Evolutionary conservation across 1,140 invertebrate species (phyloP).

Genomic region (Drosophila leontia): DNA sequence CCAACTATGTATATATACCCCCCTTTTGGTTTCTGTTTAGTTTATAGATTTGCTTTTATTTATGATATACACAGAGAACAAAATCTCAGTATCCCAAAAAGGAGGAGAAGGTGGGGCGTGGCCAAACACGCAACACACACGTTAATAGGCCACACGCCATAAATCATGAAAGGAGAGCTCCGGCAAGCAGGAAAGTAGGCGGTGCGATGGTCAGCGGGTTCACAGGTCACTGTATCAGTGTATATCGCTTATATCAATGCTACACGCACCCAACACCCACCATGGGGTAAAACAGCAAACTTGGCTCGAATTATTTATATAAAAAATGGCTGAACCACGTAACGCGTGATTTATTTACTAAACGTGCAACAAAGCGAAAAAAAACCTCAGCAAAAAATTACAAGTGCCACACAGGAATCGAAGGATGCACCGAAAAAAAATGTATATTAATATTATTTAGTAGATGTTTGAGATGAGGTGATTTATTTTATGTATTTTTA

Average conservation of each 20-base stretch:
- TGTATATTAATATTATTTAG: not conserved
- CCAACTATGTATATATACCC: too few relatives aligned
- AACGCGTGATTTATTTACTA: slow-evolving; percentile 83
- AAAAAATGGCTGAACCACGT: slow-evolving; percentile 74
- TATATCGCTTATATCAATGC: slow-evolving; percentile 51
- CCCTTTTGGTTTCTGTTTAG: slow-evolving; percentile 62
- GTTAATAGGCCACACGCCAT: slow-evolving; percentile 81
- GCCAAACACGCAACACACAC: slow-evolving; percentile 46
- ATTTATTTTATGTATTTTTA: not conserved
- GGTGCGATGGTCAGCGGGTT: slow-evolving; percentile 50
- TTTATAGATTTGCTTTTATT: slow-evolving; percentile 83
- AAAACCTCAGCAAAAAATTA: slow-evolving; percentile 80
- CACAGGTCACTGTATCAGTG: slow-evolving; percentile 51
- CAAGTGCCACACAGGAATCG: slow-evolving; percentile 48
- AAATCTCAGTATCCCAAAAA: slow-evolving; percentile 2
- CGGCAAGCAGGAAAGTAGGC: slow-evolving; percentile 24
- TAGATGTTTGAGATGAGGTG: not conserved
- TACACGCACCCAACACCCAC: not conserved
- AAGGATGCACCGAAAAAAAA: slow-evolving; percentile 14
- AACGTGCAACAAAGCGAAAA: slow-evolving; percentile 72
- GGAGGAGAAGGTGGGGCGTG: slow-evolving; percentile 2
- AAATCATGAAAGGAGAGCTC: slow-evolving; percentile 63
- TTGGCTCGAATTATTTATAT: slow-evolving; percentile 79
- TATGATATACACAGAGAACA: slow-evolving; percentile 59
- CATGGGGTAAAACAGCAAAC: slow-evolving; percentile 51